Percentiles rank a stretch among this genome's conserved stretches.
These are phyloP conservation scores for Nasonia vitripennis DNA, from an alignment of 1,140 invertebrate species.

Conservation along the genomic window DNA sequence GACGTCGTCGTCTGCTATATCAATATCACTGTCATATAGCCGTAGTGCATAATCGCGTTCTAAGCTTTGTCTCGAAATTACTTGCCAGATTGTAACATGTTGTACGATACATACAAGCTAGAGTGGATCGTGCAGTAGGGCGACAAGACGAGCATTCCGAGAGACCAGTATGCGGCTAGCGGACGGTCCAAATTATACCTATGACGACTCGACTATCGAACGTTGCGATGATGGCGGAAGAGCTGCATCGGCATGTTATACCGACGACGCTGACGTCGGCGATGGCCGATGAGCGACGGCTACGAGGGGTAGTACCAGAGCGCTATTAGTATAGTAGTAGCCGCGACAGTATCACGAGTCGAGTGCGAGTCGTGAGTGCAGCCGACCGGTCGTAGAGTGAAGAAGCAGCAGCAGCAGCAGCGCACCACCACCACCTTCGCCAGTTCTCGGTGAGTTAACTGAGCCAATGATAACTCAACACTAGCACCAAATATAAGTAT, in stretches of 20 bases:
- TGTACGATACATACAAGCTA: too few species aligned
- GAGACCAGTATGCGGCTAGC: not conserved
- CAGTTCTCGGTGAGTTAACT: constrained; percentile 9
- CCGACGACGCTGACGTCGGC: too few species aligned
- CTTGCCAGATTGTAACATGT: too few species aligned
- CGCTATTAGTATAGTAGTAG: not conserved
- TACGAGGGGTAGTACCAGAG: not conserved
- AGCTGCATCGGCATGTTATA: too few species aligned
- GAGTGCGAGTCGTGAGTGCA: not conserved
- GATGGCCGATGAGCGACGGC: too few species aligned
- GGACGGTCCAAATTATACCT: too few species aligned
- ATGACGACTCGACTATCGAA: too few species aligned
- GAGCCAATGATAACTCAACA: not conserved
- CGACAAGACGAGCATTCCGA: not conserved
- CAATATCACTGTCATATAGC: not conserved
- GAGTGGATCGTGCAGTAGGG: too few species aligned
- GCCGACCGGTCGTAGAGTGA: not conserved
- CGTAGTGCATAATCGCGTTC: not conserved
- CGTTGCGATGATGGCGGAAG: not conserved
- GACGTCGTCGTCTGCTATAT: not conserved
- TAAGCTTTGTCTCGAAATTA: too few species aligned
- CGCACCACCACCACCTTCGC: not conserved
- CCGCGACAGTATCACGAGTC: not conserved
- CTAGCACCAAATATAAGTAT: not conserved
- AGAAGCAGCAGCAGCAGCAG: too few species aligned